These are phyloP conservation scores for Protula sp. DNA, from an alignment of 2,888 invertebrate species.

Conservation along the genomic window DNA sequence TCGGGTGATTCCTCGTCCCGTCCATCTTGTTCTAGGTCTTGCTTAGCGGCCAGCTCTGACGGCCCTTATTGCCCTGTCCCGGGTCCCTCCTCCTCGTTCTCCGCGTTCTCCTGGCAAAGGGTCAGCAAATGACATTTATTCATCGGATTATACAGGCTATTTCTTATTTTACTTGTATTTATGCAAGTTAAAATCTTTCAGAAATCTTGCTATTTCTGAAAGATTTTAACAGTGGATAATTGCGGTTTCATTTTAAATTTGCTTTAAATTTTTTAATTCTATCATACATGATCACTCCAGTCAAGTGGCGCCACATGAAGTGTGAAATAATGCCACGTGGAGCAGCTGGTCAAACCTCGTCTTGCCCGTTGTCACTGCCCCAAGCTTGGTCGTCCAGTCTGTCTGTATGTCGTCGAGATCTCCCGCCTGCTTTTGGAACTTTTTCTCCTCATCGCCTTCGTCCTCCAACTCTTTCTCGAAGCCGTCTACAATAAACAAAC, in stretches of 20 bases:
- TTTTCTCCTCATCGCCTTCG: conserved; percentile 56
- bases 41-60: conserved; percentile 73
- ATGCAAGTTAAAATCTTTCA: too few species aligned
- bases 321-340: too few species aligned
- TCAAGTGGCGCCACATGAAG: too few species aligned
- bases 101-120: conserved; percentile 16
- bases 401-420: conserved; percentile 69
- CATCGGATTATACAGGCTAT: too few species aligned
- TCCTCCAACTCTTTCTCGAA: conserved; percentile 55
- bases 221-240: too few species aligned
- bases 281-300: too few species aligned
- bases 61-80: conserved; percentile 46
- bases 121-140: too few species aligned
- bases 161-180: too few species aligned
- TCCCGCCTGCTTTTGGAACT: conserved; percentile 94
- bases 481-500: conserved; percentile 15
- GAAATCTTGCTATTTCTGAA: too few species aligned
- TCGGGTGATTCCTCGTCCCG: conserved; percentile 56
- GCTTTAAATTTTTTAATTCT: too few species aligned
- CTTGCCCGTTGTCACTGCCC: conserved; percentile 70
- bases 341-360: conserved; percentile 61
- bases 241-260: too few species aligned
- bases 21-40: conserved; percentile 54
- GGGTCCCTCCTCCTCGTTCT: conserved; percentile 53
- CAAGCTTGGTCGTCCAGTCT: conserved; percentile 57